Evolutionary conservation across 2,113 vertebrate genomes (phyloP).

Genomic region (Plotosus lineatus): DNA sequence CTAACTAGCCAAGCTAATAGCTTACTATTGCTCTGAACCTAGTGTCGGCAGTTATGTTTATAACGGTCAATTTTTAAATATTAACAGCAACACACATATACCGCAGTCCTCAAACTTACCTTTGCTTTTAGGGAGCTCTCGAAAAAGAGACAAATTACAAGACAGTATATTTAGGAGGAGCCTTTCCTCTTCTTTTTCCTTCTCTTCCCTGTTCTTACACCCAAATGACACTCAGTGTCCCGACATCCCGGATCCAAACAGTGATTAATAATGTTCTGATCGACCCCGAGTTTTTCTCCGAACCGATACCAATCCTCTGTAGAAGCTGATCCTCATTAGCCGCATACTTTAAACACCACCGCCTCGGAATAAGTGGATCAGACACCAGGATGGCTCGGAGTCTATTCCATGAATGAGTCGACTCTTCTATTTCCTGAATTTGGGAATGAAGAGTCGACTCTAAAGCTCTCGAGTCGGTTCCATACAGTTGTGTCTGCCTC

Average conservation of each 20-base stretch:
- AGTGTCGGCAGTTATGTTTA: neutral
- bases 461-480: neutral
- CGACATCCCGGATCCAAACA: neutral
- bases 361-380: neutral
- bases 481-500: too few relatives aligned
- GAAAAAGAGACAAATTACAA: neutral
- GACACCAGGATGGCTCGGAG: neutral
- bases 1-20: conserved; percentile 7
- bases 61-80: too few relatives aligned
- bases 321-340: neutral
- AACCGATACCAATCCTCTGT: neutral
- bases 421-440: neutral
- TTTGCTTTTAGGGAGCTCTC: neutral
- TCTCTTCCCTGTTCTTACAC: neutral
- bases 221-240: neutral
- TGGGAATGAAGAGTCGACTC: neutral
- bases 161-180: conserved; percentile 16
- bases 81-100: neutral
- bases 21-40: neutral
- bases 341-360: neutral
- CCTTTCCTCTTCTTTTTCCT: neutral
- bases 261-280: neutral
- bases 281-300: neutral
- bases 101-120: neutral
- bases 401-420: conserved; percentile 6